Base-by-base conservation (phyloP, 2,888 invertebrate genomes). In the Scaptomyza flava region DNA sequence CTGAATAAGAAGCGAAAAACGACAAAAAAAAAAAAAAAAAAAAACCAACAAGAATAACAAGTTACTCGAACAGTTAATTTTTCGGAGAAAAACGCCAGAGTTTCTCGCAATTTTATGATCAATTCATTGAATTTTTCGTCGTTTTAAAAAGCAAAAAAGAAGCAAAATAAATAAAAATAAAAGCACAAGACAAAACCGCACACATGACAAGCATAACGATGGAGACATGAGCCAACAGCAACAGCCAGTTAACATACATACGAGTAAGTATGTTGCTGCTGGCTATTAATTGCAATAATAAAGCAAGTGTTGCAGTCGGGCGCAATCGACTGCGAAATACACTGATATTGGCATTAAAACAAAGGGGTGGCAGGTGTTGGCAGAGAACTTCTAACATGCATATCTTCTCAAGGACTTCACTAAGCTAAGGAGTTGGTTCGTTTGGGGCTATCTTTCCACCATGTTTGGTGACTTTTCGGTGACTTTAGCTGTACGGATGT, bases 71-170 rank as follows among this genome's bases (percentile, higher is more conserved):
- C 81, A 79, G 88, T 84, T 86, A 81, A 86, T 81, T 89, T 82
- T 90, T 90, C 90, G 72, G 69, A 81, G 90, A 90, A 90, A 89
- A 89, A 84, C 78, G 80, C 72, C 80, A 77, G 73, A 79, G 86
- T 90, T 90, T 90, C 90, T 90, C 87, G 90, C 90, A 89, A 90
- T 90, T 90, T 89, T 84, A 83, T 86, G 88, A 85, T 86, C 87
- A 89, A 90, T 90, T 90, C 89, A 88, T 77, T 84, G 90, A 89
- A 90, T 89, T 89, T 88, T 89, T 78, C 61, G 72, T 68, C 60
- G 52, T 61, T 60, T 65, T 5, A 41, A 41, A 41, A 41, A 41
- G 17, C 17, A 4, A 41, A 41, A 41, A 17, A 17, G 17, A 46
- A 53, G 43, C 41, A n/a, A 9, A 36, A 45, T 50, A 54, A 50